Evolutionary conservation across 2,888 invertebrate genomes (phyloP).

Genomic region (Perizoma flavofasciatum): DNA sequence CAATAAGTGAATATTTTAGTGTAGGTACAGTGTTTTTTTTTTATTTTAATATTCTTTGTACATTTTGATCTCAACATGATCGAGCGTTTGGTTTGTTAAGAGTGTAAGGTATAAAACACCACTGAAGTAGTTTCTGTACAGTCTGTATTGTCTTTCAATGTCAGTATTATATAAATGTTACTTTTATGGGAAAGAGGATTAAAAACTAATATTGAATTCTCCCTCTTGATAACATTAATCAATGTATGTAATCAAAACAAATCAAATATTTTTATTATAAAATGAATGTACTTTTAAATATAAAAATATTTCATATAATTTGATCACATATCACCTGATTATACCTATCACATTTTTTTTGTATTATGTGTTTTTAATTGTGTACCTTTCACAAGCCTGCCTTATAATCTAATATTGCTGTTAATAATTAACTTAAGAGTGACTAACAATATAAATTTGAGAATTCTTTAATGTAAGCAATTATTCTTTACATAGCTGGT

Average conservation of each 20-base stretch:
- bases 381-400: slow-evolving; percentile 56
- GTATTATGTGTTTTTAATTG: slow-evolving; percentile 30
- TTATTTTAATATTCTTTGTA: slow-evolving; percentile 69
- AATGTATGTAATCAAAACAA: background rate
- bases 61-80: slow-evolving; percentile 83
- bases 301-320: no score
- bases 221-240: background rate
- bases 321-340: no score
- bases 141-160: slow-evolving; percentile 71
- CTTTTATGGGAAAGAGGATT: slow-evolving; percentile 36
- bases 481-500: slow-evolving; percentile 58
- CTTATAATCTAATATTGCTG: slow-evolving; percentile 49
- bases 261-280: slow-evolving; percentile 3
- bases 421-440: slow-evolving; percentile 13
- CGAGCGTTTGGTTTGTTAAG: slow-evolving; percentile 73
- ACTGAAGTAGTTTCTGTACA: slow-evolving; percentile 80
- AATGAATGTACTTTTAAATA: no score
- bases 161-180: slow-evolving; percentile 53
- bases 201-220: background rate
- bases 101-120: slow-evolving; percentile 83
- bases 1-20: slow-evolving; percentile 16
- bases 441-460: slow-evolving; percentile 14
- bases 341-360: background rate
- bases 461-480: slow-evolving; percentile 24
- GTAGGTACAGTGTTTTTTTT: slow-evolving; percentile 38